Evolutionary conservation across 1,140 invertebrate species (phyloP), one percentile per base, ranked within the genome.

Genomic region (Oedothorax gibbosus): DNA sequence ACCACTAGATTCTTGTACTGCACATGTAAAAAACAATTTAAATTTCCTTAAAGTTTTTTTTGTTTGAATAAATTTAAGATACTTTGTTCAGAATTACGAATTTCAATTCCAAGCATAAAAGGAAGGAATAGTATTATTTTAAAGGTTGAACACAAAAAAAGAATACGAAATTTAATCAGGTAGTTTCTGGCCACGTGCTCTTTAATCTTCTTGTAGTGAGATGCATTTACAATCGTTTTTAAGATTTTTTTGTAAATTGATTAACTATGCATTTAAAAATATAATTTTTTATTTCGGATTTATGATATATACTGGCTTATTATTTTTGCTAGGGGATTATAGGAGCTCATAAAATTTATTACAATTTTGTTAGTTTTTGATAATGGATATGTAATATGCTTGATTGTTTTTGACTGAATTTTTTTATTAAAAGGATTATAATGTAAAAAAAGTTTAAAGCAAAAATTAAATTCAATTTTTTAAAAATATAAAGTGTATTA

Each of bases 91-190:
- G 54, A 57, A 15, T 15, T 18, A 18, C 2, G 57, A 62, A 18
- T 18, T 12, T 62, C 18, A 18, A 15, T 62, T 18, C 6, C 18
- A 15, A 15, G 12, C 57, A 3, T 62, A 18, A 3, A 62, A 62
- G 57, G 11, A 75, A 75, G 50, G 69, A 71, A 35, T 35, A 71
- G n/a, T n/a, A 5, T n/a, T 53, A n/a, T 51, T 71, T 71, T 71
- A 71, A 51, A 15, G 69, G 50, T 10, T 53, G 69, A 71, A 71
- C 51, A 49, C 69, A 51, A 71, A n/a, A n/a, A n/a, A 71, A 75
- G 21, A 56, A 57, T 56, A 75, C 57, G 72, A 57, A 75, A 75
- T 75, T 75, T 75, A 75, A 75, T 75, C 72, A 75, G 54, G 54
- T 57, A 21, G 72, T 15, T 57, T 57, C 35, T 49, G 57, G 20